Evolutionary conservation across 2,888 invertebrate species (phyloP).

Genomic region (Osedax fenrisi): DNA sequence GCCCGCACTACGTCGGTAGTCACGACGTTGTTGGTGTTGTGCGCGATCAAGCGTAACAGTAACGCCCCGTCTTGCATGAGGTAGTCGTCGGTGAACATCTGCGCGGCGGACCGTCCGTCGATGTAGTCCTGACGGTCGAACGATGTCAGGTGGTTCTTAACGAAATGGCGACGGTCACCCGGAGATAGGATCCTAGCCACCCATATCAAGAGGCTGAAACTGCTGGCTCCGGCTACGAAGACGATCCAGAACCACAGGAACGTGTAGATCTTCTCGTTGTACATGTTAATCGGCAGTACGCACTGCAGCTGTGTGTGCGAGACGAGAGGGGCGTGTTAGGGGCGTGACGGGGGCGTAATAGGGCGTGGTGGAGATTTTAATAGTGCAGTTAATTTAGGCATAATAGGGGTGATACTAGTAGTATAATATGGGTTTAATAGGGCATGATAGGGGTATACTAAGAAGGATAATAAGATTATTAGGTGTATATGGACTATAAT

Average conservation of each 20-base stretch:
- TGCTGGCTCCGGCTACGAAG: constrained; percentile 26
- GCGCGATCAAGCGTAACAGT: constrained; percentile 45
- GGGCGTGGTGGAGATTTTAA: neutral
- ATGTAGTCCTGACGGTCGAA: neutral
- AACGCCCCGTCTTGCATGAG: constrained; percentile 48
- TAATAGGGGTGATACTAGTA: too few species aligned
- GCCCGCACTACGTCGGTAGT: constrained; percentile 45
- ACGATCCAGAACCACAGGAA: constrained; percentile 34
- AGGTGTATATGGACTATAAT: too few species aligned
- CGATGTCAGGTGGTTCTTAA: constrained; percentile 11
- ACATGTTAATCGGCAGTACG: constrained; percentile 33
- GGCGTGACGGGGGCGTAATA: neutral
- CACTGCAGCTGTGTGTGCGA: constrained; percentile 24
- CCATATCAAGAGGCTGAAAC: constrained; percentile 30
- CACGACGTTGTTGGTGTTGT: constrained; percentile 48
- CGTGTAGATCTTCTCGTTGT: constrained; percentile 36
- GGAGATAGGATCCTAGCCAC: constrained; percentile 12
- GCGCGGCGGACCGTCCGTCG: neutral
- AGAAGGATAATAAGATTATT: too few species aligned
- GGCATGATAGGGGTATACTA: too few species aligned
- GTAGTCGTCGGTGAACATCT: constrained; percentile 44
- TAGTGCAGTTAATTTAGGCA: too few species aligned
- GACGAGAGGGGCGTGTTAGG: constrained; percentile 3
- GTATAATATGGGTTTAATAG: too few species aligned
- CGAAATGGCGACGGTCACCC: constrained; percentile 18